Evolutionary conservation across 2,113 vertebrate species (phyloP).

Genomic region (Gavia stellata): DNA sequence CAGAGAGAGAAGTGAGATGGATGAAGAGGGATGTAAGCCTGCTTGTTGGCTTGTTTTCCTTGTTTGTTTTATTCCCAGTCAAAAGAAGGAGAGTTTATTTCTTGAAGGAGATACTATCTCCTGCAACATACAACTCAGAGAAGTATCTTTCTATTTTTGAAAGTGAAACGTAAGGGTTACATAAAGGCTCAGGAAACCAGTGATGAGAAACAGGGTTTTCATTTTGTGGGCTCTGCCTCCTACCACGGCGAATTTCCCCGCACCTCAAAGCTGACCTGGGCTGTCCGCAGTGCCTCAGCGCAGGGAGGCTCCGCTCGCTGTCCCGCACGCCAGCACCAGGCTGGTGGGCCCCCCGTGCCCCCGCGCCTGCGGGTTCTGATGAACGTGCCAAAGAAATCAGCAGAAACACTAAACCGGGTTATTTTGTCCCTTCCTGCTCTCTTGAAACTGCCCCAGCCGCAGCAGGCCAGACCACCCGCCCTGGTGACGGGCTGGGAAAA

Average conservation of each 20-base stretch:
- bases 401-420: neutral
- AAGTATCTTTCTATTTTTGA: constrained; percentile 22
- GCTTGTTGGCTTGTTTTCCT: neutral
- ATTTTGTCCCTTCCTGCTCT: neutral
- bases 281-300: neutral
- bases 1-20: neutral
- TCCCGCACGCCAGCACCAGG: neutral
- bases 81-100: neutral
- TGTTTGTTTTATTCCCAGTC: neutral
- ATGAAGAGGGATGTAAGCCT: neutral
- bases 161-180: neutral
- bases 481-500: neutral
- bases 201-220: neutral
- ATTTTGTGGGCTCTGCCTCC: neutral
- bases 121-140: neutral
- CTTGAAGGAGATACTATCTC: neutral
- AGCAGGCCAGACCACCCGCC: neutral
- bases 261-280: neutral
- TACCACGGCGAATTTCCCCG: neutral
- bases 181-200: neutral
- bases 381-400: neutral
- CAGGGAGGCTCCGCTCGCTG: neutral
- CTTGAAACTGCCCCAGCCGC: neutral
- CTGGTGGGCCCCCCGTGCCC: neutral
- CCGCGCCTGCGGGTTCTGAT: neutral